A percentile compares a stretch with the other conserved stretches of the same genome.
These are phyloP conservation scores for Sebastes melanostomus DNA, from an alignment of 2,797 vertebrate genomes.

Conservation along the genomic window DNA sequence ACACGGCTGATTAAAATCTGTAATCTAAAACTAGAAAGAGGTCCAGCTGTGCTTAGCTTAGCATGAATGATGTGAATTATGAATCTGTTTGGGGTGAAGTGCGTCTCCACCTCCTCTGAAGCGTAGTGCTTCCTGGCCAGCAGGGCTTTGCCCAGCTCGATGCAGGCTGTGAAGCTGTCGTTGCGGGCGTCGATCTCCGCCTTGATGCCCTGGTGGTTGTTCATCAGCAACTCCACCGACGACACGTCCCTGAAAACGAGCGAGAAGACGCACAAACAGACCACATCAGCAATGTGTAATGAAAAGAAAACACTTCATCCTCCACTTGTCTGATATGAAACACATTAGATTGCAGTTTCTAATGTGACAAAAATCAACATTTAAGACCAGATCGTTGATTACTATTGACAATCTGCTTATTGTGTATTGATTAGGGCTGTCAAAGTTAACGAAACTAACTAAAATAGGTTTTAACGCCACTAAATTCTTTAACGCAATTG, in stretches of 20 bases:
- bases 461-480: too few relatives aligned
- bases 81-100: not conserved
- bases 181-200: conserved; percentile 98
- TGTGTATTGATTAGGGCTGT: too few relatives aligned
- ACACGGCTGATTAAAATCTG: not conserved
- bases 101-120: conserved; percentile 89
- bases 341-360: not conserved
- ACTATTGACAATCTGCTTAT: too few relatives aligned
- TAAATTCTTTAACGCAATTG: too few relatives aligned
- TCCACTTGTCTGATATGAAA: not conserved
- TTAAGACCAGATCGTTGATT: not conserved
- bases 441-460: too few relatives aligned
- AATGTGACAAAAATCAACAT: not conserved
- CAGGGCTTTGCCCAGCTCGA: conserved; percentile 95
- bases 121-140: conserved; percentile 96
- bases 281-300: not conserved
- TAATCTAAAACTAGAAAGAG: not conserved
- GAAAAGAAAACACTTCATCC: not conserved
- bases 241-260: conserved; percentile 89
- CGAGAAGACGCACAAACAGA: not conserved
- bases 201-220: conserved; percentile 99
- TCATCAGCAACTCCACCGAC: conserved; percentile 97
- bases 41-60: not conserved
- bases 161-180: conserved; percentile 96
- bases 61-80: not conserved